A percentile compares a stretch with the other conserved stretches of the same genome.
These are phyloP conservation scores for Connochaetes taurinus DNA, from an alignment of 2,113 vertebrate species.

Conservation along the genomic window DNA sequence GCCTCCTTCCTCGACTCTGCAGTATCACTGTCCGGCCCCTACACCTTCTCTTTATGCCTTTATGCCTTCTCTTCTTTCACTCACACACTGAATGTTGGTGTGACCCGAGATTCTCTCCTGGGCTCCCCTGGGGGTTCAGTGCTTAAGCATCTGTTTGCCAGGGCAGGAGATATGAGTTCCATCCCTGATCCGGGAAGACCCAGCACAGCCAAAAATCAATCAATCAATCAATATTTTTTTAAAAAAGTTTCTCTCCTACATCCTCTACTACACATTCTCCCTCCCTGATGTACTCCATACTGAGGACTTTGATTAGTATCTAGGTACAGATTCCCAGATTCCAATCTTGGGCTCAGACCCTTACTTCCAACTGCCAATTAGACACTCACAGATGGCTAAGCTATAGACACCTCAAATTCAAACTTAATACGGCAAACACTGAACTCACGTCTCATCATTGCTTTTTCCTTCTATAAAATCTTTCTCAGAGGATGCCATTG, in stretches of 20 bases:
- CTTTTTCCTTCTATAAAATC: neutral
- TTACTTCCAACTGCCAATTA: neutral
- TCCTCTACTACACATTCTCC: neutral
- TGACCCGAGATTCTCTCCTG: neutral
- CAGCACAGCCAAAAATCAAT: neutral
- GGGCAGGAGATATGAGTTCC: neutral
- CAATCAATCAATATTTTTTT: neutral
- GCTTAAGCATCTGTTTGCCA: neutral
- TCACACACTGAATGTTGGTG: neutral
- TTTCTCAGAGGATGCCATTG: neutral
- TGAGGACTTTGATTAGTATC: neutral
- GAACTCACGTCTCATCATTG: neutral
- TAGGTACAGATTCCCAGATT: neutral
- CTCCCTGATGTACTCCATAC: neutral
- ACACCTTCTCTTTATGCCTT: neutral
- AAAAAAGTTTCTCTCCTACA: neutral
- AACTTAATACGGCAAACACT: neutral
- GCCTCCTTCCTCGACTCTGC: neutral
- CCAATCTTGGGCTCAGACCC: neutral
- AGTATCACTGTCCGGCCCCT: fast-evolving
- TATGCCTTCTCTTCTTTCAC: neutral
- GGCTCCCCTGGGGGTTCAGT: neutral
- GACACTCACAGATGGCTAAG: neutral
- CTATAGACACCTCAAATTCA: neutral
- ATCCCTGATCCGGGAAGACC: neutral